Base-by-base conservation (phyloP, 2,113 vertebrate species). In the Malurus elegans region DNA sequence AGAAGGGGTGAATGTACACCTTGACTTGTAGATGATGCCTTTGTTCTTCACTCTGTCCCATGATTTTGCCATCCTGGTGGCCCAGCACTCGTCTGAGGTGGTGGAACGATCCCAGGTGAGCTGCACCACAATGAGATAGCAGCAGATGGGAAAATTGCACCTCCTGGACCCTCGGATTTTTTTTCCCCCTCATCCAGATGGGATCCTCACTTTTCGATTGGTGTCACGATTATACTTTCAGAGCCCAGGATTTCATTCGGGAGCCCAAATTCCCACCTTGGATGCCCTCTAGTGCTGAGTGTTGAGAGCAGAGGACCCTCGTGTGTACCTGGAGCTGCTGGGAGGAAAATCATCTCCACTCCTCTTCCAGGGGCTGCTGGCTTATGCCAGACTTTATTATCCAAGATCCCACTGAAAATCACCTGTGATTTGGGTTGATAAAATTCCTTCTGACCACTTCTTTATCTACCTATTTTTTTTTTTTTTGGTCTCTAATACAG, bases 241-340 rank as follows among this genome's bases (percentile, higher is more conserved):
- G 21, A 82, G 56, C 7, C 31, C 57, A 54, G 88, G 61, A 92
- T 17, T n/a, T 45, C 5, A 6, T 53, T 38, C 5, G 2, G 29
- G 23, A 91, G 25, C 48, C 53, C 57, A 81, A 20, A 91, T 57
- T 50, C 11, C 69, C 65, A 25, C 34, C 80, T 71, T 83, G 78
- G 73, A 38, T 89, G 86, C 91, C 93, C 90, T 50, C 95, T 94
- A 95, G 88, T 90, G 95, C 81, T 92, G 61, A 64, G 57, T 32
- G 42, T 45, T 40, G 76, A 90, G 69, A 81, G 64, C 9, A 28
- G 80, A 86, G 72, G 21, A 48, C 26, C 65, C 73, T 79, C 8
- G 0, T 26, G 26, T 9, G 18, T 34, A 11, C 29, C 2, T 32
- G 56, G 28, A 87, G 50, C 31, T 73, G 38, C 28, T 20, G 14